Percentiles rank a stretch among this genome's conserved stretches.
Conservation (phyloP, 2,888 invertebrate species). For the Xanthia togata region DNA sequence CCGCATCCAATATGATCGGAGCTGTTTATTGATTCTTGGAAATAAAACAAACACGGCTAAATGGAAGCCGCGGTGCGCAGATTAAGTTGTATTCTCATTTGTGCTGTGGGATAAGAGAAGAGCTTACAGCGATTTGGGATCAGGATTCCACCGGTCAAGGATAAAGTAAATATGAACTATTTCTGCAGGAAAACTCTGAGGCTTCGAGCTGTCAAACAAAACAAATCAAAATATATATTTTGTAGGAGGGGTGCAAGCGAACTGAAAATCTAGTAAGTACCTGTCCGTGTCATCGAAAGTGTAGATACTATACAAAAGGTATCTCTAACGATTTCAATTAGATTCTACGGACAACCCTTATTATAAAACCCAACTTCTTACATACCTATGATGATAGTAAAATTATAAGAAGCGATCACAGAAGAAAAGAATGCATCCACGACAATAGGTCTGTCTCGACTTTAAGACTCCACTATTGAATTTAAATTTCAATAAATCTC, state of each 20-base stretch:
- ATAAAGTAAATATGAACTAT: not conserved
- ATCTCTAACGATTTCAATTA: not conserved
- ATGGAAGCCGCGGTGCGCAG: slow-evolving; percentile 77
- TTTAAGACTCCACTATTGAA: not conserved
- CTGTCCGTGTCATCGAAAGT: not conserved
- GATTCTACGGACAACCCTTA: not conserved
- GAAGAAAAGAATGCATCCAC: not conserved
- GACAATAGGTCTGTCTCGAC: not conserved
- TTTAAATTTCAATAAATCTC: not conserved
- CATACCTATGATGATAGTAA: not conserved
- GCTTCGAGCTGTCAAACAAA: not conserved
- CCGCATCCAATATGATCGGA: slow-evolving; percentile 62
- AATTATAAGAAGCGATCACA: not conserved
- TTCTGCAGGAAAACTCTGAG: not conserved
- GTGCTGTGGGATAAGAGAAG: slow-evolving; percentile 27
- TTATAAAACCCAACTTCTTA: not conserved
- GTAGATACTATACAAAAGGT: not conserved
- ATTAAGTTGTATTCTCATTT: slow-evolving; percentile 80
- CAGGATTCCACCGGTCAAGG: not conserved
- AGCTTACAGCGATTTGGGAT: slow-evolving; percentile 42
- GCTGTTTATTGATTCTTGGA: slow-evolving; percentile 76
- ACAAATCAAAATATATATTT: not conserved
- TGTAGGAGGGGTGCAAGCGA: not conserved
- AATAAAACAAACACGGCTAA: slow-evolving; percentile 78
- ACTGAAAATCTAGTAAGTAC: not conserved